Conservation (phyloP, 2,113 vertebrate genomes). For the Ivindomyrus marchei region DNA sequence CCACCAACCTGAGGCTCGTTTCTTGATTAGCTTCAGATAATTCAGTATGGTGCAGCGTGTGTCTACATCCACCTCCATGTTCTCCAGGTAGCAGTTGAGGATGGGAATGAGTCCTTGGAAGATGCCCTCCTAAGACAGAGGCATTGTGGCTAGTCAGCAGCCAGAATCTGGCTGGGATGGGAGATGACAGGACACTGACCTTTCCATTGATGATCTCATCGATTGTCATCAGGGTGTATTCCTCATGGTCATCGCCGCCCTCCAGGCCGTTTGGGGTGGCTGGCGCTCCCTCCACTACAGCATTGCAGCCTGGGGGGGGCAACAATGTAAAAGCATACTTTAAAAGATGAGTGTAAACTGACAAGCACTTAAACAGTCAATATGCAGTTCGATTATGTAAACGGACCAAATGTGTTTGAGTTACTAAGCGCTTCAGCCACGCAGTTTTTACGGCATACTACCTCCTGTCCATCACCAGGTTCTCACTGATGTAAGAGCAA, state of each 20-base stretch:
- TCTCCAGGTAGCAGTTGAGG: slow-evolving; percentile 94
- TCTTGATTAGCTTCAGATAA: slow-evolving; percentile 96
- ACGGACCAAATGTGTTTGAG: neutral
- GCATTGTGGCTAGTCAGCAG: neutral
- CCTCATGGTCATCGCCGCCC: slow-evolving; percentile 55
- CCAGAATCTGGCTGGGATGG: too few species aligned
- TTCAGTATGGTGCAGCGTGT: slow-evolving; percentile 95
- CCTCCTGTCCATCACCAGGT: neutral
- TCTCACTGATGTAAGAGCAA: neutral
- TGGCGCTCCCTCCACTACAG: slow-evolving; percentile 69
- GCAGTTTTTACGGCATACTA: neutral
- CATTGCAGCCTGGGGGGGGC: slow-evolving; percentile 69
- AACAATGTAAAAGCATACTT: neutral
- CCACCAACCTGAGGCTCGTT: slow-evolving; percentile 84
- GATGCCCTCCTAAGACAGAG: slow-evolving; percentile 75
- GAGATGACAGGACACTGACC: slow-evolving; percentile 51
- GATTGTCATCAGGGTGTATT: slow-evolving; percentile 90
- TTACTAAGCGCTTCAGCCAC: neutral
- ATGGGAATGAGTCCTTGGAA: slow-evolving; percentile 94
- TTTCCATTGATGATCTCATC: slow-evolving; percentile 98
- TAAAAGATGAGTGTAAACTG: neutral
- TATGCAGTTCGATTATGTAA: neutral
- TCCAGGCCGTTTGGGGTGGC: slow-evolving; percentile 68
- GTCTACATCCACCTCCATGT: slow-evolving; percentile 98
- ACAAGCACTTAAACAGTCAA: neutral